Conservation (phyloP, 2,797 vertebrate species). For the Arrhamphus sclerolepis region DNA sequence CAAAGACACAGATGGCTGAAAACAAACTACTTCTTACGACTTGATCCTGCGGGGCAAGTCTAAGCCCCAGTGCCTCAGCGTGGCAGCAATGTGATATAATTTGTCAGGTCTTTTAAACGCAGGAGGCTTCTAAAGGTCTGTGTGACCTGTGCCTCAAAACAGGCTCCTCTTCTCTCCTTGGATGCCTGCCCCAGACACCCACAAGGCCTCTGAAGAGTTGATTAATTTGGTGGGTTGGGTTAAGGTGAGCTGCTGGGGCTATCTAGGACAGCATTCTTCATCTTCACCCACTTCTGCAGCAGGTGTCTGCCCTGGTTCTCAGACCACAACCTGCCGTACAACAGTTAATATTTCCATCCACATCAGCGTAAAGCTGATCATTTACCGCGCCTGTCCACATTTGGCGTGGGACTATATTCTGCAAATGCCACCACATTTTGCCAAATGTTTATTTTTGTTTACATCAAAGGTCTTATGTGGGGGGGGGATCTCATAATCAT, state of each 20-base stretch:
- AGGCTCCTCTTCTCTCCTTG: conserved; percentile 41
- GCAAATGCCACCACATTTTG: conserved; percentile 29
- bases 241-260: conserved; percentile 76
- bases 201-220: conserved; percentile 74
- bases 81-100: conserved; percentile 20
- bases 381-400: conserved; percentile 35
- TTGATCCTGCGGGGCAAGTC: conserved; percentile 57
- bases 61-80: conserved; percentile 43
- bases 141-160: conserved; percentile 70
- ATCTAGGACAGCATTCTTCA: conserved; percentile 84
- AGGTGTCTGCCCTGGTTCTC: conserved; percentile 84
- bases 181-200: conserved; percentile 72
- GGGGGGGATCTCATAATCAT: background rate
- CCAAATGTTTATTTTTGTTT: conserved; percentile 5
- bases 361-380: conserved; percentile 51
- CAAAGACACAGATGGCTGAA: conserved; percentile 74
- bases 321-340: conserved; percentile 67
- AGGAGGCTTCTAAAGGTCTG: conserved; percentile 56
- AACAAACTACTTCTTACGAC: conserved; percentile 52
- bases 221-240: conserved; percentile 75
- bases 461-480: conserved; percentile 1
- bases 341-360: conserved; percentile 75
- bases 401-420: conserved; percentile 22
- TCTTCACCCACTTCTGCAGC: conserved; percentile 84
- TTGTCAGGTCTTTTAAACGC: conserved; percentile 23